Conservation (phyloP, 1,140 invertebrate species). For the Drosophila willistoni region DNA sequence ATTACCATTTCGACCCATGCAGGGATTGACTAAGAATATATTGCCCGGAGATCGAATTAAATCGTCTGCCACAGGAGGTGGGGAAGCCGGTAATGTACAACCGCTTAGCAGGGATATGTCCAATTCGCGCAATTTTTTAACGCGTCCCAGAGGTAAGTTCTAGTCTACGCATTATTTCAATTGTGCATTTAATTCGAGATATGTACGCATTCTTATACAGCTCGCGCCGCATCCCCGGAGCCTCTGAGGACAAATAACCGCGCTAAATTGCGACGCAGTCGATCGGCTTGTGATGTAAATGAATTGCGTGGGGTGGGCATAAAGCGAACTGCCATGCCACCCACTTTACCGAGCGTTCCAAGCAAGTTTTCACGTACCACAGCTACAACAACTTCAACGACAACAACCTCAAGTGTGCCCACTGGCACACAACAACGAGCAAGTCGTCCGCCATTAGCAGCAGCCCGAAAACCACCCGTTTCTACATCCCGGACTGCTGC, state of each 20-base stretch:
- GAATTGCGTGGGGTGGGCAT: constrained; percentile 55
- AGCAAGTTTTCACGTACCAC: constrained; percentile 52
- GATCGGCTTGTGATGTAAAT: constrained; percentile 70
- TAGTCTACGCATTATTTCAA: no score
- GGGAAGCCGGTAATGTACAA: constrained; percentile 24
- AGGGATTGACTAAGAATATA: constrained; percentile 46
- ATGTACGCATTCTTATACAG: neutral
- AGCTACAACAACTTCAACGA: neutral
- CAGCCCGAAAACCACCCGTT: constrained; percentile 25
- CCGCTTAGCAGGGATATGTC: constrained; percentile 61
- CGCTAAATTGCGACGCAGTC: constrained; percentile 68
- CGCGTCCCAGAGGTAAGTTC: constrained; percentile 43
- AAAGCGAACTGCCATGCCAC: constrained; percentile 45
- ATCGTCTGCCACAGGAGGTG: constrained; percentile 23
- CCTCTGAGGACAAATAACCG: constrained; percentile 36
- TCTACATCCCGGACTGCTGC: neutral
- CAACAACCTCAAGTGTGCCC: constrained; percentile 11
- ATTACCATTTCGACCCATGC: constrained; percentile 51
- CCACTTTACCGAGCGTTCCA: constrained; percentile 59
- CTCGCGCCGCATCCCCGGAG: constrained; percentile 70
- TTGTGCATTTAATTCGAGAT: no score
- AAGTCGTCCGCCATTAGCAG: neutral
- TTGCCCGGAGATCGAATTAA: constrained; percentile 73
- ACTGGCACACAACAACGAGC: constrained; percentile 21
- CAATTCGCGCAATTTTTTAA: constrained; percentile 53